These are phyloP conservation scores for Pomacea canaliculata DNA, from an alignment of 2,888 invertebrate genomes.

Conservation along the genomic window DNA sequence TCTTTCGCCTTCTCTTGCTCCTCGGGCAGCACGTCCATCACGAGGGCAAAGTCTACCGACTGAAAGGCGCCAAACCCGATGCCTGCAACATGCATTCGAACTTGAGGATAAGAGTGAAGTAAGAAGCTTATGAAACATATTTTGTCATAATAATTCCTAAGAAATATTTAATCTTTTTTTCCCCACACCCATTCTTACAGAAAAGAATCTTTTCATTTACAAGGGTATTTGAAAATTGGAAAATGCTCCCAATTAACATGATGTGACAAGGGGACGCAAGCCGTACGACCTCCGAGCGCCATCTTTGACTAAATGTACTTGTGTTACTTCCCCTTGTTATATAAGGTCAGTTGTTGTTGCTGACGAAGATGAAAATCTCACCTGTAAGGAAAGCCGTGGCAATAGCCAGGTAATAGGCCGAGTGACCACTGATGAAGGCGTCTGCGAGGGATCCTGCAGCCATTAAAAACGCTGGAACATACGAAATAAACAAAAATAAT, in stretches of 20 bases:
- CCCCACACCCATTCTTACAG: not conserved
- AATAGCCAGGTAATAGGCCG: conserved; percentile 61
- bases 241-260: no score
- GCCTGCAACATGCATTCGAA: conserved; percentile 44
- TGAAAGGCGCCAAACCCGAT: conserved; percentile 66
- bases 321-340: no score
- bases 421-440: conserved; percentile 49
- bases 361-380: conserved; percentile 34
- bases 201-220: no score
- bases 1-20: conserved; percentile 66
- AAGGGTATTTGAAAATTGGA: no score
- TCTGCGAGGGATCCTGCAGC: conserved; percentile 50
- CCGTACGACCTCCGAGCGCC: no score
- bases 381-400: conserved; percentile 61
- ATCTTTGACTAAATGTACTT: no score
- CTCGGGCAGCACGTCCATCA: conserved; percentile 67
- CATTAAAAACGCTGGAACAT: conserved; percentile 59
- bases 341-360: no score
- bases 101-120: not conserved
- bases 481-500: not conserved
- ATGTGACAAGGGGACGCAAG: no score
- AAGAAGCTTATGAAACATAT: no score
- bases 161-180: no score
- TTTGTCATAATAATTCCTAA: no score
- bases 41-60: conserved; percentile 67